A percentile compares a stretch with the other conserved stretches of the same genome.
These are phyloP conservation scores for Auanema freiburgensis DNA, from an alignment of 2,888 invertebrate species.

Conservation along the genomic window DNA sequence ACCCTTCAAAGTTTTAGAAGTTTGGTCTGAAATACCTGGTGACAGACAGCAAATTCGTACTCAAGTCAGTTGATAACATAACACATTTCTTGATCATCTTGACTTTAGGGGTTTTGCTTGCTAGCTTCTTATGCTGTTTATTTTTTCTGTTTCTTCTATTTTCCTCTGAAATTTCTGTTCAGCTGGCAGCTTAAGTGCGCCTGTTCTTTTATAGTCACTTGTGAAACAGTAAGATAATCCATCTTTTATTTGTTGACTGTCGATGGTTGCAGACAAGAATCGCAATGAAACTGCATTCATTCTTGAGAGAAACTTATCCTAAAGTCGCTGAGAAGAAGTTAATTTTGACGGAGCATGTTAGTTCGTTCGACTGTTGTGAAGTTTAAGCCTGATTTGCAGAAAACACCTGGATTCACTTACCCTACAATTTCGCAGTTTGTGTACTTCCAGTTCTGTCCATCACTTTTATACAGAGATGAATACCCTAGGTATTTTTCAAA, in stretches of 20 bases:
- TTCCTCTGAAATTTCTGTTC: conserved; percentile 56
- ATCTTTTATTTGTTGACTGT: neutral
- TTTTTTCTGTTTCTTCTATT: conserved; percentile 52
- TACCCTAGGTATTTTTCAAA: conserved; percentile 49
- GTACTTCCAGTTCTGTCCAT: conserved; percentile 60
- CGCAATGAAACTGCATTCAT: conserved; percentile 62
- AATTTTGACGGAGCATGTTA: neutral
- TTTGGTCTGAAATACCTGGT: conserved; percentile 51
- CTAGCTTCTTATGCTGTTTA: conserved; percentile 48
- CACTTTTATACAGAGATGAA: conserved; percentile 58
- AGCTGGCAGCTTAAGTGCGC: conserved; percentile 54
- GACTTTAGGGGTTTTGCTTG: conserved; percentile 5
- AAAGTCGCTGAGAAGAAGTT: conserved; percentile 41
- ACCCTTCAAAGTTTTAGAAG: conserved; percentile 41
- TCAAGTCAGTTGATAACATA: neutral
- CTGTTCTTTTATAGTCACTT: conserved; percentile 63
- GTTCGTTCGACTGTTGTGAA: neutral
- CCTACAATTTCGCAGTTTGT: conserved; percentile 56
- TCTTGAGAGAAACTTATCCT: conserved; percentile 56
- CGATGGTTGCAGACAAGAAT: conserved; percentile 54
- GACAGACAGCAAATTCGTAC: conserved; percentile 23
- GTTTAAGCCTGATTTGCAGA: conserved; percentile 14
- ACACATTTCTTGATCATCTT: no score
- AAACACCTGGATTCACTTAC: conserved; percentile 26
- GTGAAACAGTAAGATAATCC: conserved; percentile 56